phyloP scores from a whole-genome alignment of 2,797 vertebrate species.

The Zenarchopterus dispar region DNA sequence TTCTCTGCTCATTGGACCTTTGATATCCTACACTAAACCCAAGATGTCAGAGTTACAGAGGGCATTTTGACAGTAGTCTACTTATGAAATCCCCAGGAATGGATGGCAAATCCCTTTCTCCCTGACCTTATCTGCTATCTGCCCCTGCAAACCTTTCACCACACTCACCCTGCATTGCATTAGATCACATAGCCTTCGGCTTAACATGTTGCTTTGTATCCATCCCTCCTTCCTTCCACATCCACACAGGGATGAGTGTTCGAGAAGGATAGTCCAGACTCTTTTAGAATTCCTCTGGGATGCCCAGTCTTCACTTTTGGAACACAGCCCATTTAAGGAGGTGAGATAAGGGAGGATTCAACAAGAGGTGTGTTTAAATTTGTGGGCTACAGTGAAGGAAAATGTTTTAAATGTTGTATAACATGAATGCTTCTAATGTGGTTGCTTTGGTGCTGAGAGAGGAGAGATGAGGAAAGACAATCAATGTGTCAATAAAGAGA shows the following conservation, averaged over 20 bases:
- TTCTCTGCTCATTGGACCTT: constrained; percentile 33
- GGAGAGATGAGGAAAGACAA: neutral
- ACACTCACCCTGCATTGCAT: constrained; percentile 56
- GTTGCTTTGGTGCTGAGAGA: constrained; percentile 5
- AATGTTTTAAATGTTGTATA: constrained; percentile 14
- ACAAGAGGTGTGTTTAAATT: constrained; percentile 23
- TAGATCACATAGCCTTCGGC: constrained; percentile 56
- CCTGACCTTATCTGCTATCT: constrained; percentile 68
- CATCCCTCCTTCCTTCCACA: constrained; percentile 29
- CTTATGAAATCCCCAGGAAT: constrained; percentile 69
- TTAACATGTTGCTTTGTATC: constrained; percentile 32
- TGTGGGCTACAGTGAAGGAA: constrained; percentile 3
- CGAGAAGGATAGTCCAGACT: constrained; percentile 51
- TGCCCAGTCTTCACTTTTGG: constrained; percentile 18
- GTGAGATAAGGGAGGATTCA: constrained; percentile 23
- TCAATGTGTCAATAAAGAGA: constrained; percentile 31
- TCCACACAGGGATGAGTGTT: constrained; percentile 64
- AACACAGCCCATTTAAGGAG: constrained; percentile 51
- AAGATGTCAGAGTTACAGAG: constrained; percentile 41
- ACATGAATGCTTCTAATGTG: constrained; percentile 33
- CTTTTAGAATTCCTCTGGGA: constrained; percentile 69
- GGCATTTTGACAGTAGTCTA: constrained; percentile 50
- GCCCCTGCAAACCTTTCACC: constrained; percentile 59
- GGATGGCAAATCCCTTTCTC: constrained; percentile 64
- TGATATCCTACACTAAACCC: constrained; percentile 49